Evolutionary conservation across 1,140 invertebrate genomes (phyloP), one percentile per base, ranked within the genome.

Genomic region (Zaprionus nigranus): DNA sequence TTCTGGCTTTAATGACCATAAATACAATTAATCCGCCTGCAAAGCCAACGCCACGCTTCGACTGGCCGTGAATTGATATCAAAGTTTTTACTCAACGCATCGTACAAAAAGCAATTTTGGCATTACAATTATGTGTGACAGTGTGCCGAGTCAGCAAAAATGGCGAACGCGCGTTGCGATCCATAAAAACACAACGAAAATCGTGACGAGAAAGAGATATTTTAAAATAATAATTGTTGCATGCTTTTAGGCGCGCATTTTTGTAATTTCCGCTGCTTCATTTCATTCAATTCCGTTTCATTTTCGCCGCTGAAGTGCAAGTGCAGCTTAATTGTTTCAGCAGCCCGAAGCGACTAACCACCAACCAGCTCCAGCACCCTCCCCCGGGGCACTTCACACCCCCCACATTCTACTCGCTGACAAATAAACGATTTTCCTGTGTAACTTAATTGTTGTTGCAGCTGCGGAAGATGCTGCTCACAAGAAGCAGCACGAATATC

Each of bases 141-240:
- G 46, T 24, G 61, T 17, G 28, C 30, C 30, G 49, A 53, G 38
- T 17, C 59, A 61, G 59, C 38, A 9, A 26, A 64, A 20, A 53
- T 36, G 30, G 17, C 40, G 38, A 28, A 11, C 2, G 13, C 12
- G 24, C 13, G 15, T 9, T 30, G 28, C 28, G 28, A 9, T 9
- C 1, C 17, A 22, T 15, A 26, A 54, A 64, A 54, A 28, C 34
- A 61, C 15, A 9, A 9, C 24, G 13, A 17, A 20, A 17, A 20
- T 17, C 26, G 40, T 46, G 49, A 76, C 70, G 71, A 59, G 57
- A 53, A 59, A 83, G 59, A 34, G 34, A 66, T 80, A 64, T 82
- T 81, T 78, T 75, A 79, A 81, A 81, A 61, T 74, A 81, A 81
- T 81, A 81, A 79, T 85, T 81, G 76, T 74, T 69, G 79, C 72